phyloP scores from a whole-genome alignment of 92 coral and sea anemone genomes.

The Parazoanthus darwini region DNA sequence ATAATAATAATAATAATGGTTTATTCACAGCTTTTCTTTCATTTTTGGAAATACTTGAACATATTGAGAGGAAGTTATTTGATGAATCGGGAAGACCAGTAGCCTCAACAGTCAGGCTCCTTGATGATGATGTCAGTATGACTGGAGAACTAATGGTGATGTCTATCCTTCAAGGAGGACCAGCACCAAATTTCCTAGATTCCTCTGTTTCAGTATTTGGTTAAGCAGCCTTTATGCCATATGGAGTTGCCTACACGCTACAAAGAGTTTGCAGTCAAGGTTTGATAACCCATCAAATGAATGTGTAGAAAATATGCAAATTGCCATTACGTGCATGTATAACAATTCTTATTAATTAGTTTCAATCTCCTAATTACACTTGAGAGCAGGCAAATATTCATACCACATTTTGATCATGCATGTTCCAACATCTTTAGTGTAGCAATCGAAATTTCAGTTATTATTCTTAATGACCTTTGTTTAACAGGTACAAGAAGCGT shows the following conservation, averaged over 20 bases:
- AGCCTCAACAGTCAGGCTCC: slow-evolving; percentile 43
- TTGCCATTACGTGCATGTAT: slow-evolving; percentile 9
- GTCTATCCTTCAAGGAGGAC: slow-evolving; percentile 56
- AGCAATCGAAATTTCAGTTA: not conserved
- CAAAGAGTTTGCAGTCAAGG: slow-evolving; percentile 35
- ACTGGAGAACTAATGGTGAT: slow-evolving; percentile 50
- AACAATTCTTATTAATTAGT: slow-evolving; percentile 2
- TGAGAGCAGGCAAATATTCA: slow-evolving; percentile 9
- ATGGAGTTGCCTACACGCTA: slow-evolving; percentile 20
- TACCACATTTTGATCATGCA: slow-evolving; percentile 3
- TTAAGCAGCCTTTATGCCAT: slow-evolving; percentile 40
- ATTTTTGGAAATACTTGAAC: slow-evolving; percentile 49
- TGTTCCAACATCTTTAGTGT: not conserved
- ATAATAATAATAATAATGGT: slow-evolving; percentile 12
- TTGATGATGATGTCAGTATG: slow-evolving; percentile 39
- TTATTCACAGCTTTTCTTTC: not conserved
- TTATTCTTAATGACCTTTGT: not conserved
- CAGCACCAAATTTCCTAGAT: slow-evolving; percentile 47
- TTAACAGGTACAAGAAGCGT: not conserved
- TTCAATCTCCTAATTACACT: slow-evolving; percentile 8
- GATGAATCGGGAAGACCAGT: slow-evolving; percentile 43
- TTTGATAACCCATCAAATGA: slow-evolving; percentile 11
- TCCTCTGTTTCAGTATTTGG: slow-evolving; percentile 28
- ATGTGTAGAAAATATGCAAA: not conserved
- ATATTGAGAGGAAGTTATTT: slow-evolving; percentile 21